Evolutionary conservation across 1,140 invertebrate species (phyloP), one percentile per base, ranked within the genome.

Genomic region (Ruditapes philippinarum): DNA sequence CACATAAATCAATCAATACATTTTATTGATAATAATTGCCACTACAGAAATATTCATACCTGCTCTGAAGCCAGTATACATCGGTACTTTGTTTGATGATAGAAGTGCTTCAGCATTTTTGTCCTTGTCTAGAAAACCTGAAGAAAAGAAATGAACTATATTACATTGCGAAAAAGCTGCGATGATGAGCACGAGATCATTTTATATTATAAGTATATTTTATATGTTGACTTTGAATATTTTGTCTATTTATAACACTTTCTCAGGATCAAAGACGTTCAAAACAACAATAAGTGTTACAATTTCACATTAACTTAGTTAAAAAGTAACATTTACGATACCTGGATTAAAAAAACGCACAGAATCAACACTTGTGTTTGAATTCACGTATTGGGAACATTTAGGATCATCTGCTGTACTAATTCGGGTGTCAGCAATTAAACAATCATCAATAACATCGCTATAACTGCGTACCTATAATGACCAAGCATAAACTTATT

Each of bases 61-160:
- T 33, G 86, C 60, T 88, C 82, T 82, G 36, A 93, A 93, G 33
- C 91, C 92, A 51, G 38, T 79, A 45, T 76, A 92, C 91, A 93
- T 92, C 12, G 92, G 91, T 0, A 91, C 88, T 22, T 73, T 74
- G 42, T 91, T 92, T 1, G 90, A 89, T 49, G 68, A 89, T 3
- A 91, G 22, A 31, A 36, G 70, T 36, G 88, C 33, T 57, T 90
- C 90, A 7, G 25, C 19, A 19, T 81, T 79, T 28, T 70, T 74
- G 19, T 42, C 54, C 17, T 68, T 62, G 42, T 5, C 14, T 45
- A 45, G 5, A 14, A 45, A 45, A 45, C 42, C 42, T 45, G 42
- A 45, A 45, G 14, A 45, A 5, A 45, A n/a, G n/a, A n/a, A n/a
- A n/a, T n/a, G n/a, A n/a, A n/a, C n/a, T n/a, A n/a, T 9, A 22